A percentile compares a stretch with the other conserved stretches of the same genome.
These are phyloP conservation scores for Atlantisia rogersi DNA, from an alignment of 2,113 vertebrate genomes.

Conservation along the genomic window DNA sequence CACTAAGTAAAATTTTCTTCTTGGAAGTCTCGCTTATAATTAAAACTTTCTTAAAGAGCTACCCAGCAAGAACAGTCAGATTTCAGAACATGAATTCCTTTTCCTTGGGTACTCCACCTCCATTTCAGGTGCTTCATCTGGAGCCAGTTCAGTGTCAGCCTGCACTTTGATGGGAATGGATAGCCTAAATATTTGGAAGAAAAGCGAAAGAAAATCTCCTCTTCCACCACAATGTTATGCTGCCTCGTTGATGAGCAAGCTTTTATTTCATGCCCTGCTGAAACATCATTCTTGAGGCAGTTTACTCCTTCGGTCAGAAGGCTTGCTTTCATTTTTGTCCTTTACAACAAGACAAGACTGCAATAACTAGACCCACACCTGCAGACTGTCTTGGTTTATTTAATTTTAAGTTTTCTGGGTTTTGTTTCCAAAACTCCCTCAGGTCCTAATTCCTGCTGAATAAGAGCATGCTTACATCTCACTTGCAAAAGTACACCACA, in stretches of 20 bases:
- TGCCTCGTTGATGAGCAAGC: not conserved
- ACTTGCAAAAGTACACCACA: not conserved
- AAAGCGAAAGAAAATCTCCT: not conserved
- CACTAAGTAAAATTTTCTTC: slow-evolving; percentile 11
- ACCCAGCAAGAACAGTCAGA: not conserved
- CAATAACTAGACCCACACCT: not conserved
- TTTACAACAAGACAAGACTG: not conserved
- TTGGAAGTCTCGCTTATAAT: slow-evolving; percentile 12
- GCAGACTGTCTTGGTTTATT: not conserved
- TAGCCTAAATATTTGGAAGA: not conserved
- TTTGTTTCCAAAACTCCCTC: not conserved
- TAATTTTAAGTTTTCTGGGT: not conserved
- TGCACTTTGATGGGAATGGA: not conserved
- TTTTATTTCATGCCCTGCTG: not conserved
- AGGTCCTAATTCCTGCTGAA: slow-evolving; percentile 2
- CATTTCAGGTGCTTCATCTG: not conserved
- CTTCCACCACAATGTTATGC: not conserved
- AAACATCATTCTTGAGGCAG: not conserved
- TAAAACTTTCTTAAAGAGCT: slow-evolving; percentile 27
- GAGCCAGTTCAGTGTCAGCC: not conserved
- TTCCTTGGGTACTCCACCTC: not conserved
- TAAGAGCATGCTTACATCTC: not conserved
- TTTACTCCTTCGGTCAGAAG: not conserved
- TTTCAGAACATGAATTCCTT: not conserved
- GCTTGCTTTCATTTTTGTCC: not conserved